Conservation (phyloP, 2,113 vertebrate genomes). For the Oxyruncus cristatus region DNA sequence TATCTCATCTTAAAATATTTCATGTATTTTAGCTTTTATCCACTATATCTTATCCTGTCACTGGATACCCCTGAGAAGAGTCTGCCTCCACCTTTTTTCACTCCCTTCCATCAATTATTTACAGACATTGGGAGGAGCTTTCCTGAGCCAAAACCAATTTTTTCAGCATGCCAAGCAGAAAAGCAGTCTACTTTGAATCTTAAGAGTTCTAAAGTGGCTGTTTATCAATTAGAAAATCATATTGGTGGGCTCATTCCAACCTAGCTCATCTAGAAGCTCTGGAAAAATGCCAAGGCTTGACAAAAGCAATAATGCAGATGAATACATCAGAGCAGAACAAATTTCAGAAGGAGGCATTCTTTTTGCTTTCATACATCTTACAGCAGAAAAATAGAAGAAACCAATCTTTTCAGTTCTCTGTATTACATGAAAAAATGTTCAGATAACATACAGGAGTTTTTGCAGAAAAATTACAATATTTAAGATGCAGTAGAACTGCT, state of each 20-base stretch:
- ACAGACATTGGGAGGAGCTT: background rate
- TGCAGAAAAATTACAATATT: background rate
- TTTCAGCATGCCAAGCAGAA: background rate
- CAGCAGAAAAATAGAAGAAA: background rate
- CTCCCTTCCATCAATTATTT: background rate
- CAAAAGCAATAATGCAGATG: background rate
- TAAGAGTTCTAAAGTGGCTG: background rate
- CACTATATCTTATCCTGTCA: background rate
- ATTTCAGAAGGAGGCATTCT: background rate
- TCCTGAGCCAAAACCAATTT: background rate
- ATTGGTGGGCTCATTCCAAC: background rate
- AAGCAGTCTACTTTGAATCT: background rate
- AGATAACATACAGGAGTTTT: background rate
- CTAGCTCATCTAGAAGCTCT: background rate
- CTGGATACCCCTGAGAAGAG: background rate
- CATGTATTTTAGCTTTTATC: background rate
- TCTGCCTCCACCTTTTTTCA: background rate
- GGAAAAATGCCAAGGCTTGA: background rate
- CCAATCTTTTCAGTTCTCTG: background rate
- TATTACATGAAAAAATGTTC: background rate
- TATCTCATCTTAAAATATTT: background rate
- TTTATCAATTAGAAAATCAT: background rate
- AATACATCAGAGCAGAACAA: background rate
- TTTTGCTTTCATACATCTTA: background rate
- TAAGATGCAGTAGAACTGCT: background rate